phyloP scores from a whole-genome alignment of 2,797 vertebrate genomes.

The Scolopax rusticola region DNA sequence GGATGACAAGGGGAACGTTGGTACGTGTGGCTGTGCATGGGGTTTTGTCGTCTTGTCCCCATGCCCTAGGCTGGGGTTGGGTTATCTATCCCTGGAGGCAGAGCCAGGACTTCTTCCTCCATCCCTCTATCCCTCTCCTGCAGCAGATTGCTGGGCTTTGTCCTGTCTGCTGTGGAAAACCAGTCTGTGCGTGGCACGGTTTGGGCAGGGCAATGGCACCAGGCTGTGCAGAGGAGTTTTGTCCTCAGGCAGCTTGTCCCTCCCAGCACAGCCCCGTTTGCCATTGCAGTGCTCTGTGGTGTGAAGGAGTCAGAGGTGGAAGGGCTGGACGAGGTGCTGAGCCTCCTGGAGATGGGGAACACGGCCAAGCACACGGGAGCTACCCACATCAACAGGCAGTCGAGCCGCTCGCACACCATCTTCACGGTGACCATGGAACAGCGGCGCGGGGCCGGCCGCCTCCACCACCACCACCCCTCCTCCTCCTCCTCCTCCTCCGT shows the following conservation, averaged over 20 bases:
- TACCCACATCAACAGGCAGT: constrained; percentile 93
- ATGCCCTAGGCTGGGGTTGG: rapidly evolving
- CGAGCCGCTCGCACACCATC: constrained; percentile 96
- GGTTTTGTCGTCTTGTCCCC: not conserved
- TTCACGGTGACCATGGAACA: constrained; percentile 96
- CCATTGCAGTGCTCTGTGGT: constrained; percentile 88
- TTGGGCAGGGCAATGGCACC: rapidly evolving
- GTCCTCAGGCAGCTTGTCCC: rapidly evolving
- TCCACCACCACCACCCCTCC: constrained; percentile 55
- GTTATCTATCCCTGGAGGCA: not conserved
- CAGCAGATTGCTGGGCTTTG: not conserved
- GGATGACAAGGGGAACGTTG: constrained; percentile 92
- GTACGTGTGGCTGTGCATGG: constrained; percentile 68
- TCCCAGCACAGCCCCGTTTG: not conserved
- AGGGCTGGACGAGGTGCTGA: constrained; percentile 95
- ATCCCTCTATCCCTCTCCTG: not conserved
- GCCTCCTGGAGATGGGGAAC: constrained; percentile 95
- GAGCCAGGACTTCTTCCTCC: not conserved
- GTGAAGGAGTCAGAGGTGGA: constrained; percentile 96
- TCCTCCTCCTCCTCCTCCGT: not conserved
- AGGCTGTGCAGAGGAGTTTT: not conserved
- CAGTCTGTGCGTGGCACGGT: rapidly evolving
- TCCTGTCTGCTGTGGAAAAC: not conserved
- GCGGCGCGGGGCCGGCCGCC: constrained; percentile 80
- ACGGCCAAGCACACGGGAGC: constrained; percentile 93